phyloP scores from a whole-genome alignment of 2,888 invertebrate genomes.

The Andricus quercusramuli region DNA sequence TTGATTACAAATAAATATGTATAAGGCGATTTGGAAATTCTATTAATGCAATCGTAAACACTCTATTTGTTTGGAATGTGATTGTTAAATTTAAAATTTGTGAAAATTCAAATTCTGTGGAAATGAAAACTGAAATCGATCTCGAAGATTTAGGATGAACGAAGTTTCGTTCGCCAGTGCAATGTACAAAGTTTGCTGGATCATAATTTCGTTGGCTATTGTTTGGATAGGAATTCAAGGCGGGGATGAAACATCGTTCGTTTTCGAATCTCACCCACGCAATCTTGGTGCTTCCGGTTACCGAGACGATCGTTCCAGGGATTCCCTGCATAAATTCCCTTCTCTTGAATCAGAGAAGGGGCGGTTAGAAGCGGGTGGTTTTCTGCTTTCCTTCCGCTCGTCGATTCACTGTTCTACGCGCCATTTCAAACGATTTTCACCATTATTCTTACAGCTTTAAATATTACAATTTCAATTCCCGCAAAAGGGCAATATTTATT shows the following conservation, averaged over 20 bases:
- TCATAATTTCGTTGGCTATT: constrained; percentile 37
- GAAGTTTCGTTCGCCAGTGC: neutral
- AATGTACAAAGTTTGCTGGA: constrained; percentile 6
- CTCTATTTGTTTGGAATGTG: too few relatives aligned
- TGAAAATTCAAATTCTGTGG: too few relatives aligned
- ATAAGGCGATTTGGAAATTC: too few relatives aligned
- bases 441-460: constrained; percentile 5
- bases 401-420: constrained; percentile 9
- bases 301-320: constrained; percentile 34
- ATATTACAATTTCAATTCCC: neutral
- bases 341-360: constrained; percentile 33
- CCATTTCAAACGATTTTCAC: constrained; percentile 3
- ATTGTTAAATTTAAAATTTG: too few relatives aligned
- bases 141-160: neutral
- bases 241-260: constrained; percentile 32
- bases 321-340: constrained; percentile 36
- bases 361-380: constrained; percentile 17
- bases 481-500: neutral
- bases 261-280: constrained; percentile 30
- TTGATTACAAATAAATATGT: too few relatives aligned
- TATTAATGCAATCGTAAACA: too few relatives aligned
- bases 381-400: constrained; percentile 28
- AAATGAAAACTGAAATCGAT: neutral
- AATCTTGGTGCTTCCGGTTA: constrained; percentile 33
- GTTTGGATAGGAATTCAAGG: constrained; percentile 31